These are phyloP conservation scores for Scalopus aquaticus DNA, from an alignment of 2,113 vertebrate species.

Conservation along the genomic window DNA sequence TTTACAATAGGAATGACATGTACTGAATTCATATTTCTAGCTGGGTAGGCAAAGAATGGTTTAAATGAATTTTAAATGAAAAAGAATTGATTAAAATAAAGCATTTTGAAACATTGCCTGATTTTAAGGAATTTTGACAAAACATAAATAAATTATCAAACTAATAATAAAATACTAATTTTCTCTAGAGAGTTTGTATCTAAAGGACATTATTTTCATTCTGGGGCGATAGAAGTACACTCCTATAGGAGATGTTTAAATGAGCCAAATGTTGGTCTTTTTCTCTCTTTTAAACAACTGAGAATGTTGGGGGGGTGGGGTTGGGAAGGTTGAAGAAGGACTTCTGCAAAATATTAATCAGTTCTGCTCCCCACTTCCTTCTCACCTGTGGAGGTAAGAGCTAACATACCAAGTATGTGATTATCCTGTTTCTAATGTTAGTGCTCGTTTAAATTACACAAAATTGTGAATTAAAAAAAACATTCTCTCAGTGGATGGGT, in stretches of 20 bases:
- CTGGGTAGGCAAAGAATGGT: background rate
- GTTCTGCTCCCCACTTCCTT: background rate
- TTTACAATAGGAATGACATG: background rate
- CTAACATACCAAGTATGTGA: background rate
- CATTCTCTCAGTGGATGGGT: background rate
- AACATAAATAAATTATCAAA: background rate
- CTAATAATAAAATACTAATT: background rate
- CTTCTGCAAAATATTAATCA: background rate
- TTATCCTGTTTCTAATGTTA: background rate
- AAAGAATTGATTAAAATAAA: background rate
- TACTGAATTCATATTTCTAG: background rate
- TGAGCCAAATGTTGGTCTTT: background rate
- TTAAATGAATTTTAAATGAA: background rate
- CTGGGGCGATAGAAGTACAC: background rate
- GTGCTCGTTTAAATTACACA: background rate
- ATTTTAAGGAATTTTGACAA: constrained; percentile 23
- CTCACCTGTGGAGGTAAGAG: background rate
- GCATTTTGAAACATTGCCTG: background rate
- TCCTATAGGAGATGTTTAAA: background rate
- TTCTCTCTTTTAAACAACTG: background rate
- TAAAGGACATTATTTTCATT: background rate
- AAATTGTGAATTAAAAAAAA: background rate
- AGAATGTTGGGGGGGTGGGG: background rate
- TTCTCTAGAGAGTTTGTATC: background rate
- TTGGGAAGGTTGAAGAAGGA: background rate